phyloP scores from a whole-genome alignment of 2,888 invertebrate species.

The Drosophila mulleri region DNA sequence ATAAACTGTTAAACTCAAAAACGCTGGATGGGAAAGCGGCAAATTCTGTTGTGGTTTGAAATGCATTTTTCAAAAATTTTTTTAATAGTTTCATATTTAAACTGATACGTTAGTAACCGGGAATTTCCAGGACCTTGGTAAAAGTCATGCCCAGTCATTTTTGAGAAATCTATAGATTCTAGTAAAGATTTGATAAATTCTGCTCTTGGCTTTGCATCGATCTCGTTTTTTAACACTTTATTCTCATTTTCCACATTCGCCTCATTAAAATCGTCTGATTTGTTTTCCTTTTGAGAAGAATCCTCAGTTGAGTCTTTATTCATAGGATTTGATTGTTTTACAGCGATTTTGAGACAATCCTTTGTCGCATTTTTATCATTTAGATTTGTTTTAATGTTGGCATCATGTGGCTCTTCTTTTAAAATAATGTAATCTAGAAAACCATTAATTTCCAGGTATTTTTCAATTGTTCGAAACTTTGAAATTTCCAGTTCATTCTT shows the following conservation, averaged over 20 bases:
- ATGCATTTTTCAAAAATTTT: neutral
- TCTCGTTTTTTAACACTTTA: neutral
- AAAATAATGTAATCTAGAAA: neutral
- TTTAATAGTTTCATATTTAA: neutral
- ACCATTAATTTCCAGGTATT: conserved; percentile 2
- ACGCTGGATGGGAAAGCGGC: too few species aligned
- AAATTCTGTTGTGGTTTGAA: too few species aligned
- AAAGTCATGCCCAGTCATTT: neutral
- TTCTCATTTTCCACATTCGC: neutral
- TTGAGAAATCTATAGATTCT: neutral
- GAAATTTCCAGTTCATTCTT: neutral
- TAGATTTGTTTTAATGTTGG: too few species aligned
- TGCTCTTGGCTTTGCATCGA: too few species aligned
- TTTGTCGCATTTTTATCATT: neutral
- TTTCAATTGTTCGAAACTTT: neutral
- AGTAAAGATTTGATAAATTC: neutral
- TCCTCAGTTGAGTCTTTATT: neutral
- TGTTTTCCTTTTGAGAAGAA: neutral
- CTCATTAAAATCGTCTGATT: neutral
- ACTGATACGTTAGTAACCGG: neutral
- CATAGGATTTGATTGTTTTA: neutral
- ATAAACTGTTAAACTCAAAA: too few species aligned
- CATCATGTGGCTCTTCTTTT: neutral
- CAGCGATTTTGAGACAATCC: neutral
- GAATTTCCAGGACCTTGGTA: neutral